Evolutionary conservation across 2,797 vertebrate species (phyloP).

Genomic region (Onychomys arenicola): DNA sequence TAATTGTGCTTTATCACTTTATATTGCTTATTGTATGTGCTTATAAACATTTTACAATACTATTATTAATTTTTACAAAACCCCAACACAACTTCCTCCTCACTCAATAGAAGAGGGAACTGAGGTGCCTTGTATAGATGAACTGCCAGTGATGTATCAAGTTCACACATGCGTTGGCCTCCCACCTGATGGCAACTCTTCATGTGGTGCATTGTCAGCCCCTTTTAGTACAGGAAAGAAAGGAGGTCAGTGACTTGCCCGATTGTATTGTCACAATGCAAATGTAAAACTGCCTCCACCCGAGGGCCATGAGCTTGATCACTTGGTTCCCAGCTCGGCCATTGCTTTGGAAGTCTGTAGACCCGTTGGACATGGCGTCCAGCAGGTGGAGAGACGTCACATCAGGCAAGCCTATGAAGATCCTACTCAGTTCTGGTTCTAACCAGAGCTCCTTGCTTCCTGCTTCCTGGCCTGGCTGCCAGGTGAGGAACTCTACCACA

Average conservation of each 20-base stretch:
- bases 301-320: neutral
- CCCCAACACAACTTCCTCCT: neutral
- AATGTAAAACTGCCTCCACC: neutral
- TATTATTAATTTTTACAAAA: slow-evolving; percentile 31
- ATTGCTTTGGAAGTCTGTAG: neutral
- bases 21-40: neutral
- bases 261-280: neutral
- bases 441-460: neutral
- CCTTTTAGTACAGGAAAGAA: neutral
- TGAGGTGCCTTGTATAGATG: neutral
- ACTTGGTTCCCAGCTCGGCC: neutral
- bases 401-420: neutral
- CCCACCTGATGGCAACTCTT: neutral
- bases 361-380: neutral
- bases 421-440: neutral
- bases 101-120: neutral
- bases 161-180: neutral
- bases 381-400: neutral
- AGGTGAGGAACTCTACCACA: neutral
- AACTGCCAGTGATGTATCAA: neutral
- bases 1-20: neutral
- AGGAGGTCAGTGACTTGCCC: neutral
- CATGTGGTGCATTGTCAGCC: neutral
- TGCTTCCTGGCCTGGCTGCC: neutral
- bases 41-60: neutral